Conservation (phyloP, 2,888 invertebrate species). For the Oasisia sp. region DNA sequence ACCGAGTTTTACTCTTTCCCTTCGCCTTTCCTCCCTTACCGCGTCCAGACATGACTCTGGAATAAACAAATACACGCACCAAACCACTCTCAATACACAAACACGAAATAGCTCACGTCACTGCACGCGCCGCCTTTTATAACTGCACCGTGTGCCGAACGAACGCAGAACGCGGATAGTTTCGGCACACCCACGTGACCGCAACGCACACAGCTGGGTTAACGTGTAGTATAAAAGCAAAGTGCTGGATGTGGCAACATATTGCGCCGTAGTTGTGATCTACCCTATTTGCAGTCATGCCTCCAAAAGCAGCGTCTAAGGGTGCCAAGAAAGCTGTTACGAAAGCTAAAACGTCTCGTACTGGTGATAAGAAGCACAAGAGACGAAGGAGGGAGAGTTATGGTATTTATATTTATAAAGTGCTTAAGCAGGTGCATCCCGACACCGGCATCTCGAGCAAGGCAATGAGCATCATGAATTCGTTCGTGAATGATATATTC, state of each 20-base stretch:
- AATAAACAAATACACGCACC: not conserved
- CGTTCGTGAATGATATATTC: slow-evolving; percentile 60
- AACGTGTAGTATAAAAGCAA: not conserved
- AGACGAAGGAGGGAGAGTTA: slow-evolving; percentile 51
- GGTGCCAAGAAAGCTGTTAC: slow-evolving; percentile 50
- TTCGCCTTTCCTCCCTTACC: slow-evolving; percentile 67
- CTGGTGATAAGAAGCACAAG: slow-evolving; percentile 53
- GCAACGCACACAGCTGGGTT: not conserved
- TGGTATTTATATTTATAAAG: slow-evolving; percentile 54
- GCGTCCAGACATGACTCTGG: slow-evolving; percentile 62
- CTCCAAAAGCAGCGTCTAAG: slow-evolving; percentile 43
- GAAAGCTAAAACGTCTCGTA: slow-evolving; percentile 46
- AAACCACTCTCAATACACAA: too few species aligned
- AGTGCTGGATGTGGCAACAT: not conserved
- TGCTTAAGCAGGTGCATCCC: slow-evolving; percentile 58
- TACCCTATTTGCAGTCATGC: slow-evolving; percentile 29
- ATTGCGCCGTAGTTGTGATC: not conserved
- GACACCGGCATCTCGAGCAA: slow-evolving; percentile 57
- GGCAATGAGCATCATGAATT: slow-evolving; percentile 46
- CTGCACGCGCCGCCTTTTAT: not conserved
- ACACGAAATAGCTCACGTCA: not conserved
- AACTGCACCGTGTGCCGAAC: not conserved
- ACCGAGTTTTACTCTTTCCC: slow-evolving; percentile 63
- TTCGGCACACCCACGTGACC: not conserved
- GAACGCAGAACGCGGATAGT: not conserved